Conservation (phyloP, 2,797 vertebrate genomes). For the Paratrypauchen microcephalus region DNA sequence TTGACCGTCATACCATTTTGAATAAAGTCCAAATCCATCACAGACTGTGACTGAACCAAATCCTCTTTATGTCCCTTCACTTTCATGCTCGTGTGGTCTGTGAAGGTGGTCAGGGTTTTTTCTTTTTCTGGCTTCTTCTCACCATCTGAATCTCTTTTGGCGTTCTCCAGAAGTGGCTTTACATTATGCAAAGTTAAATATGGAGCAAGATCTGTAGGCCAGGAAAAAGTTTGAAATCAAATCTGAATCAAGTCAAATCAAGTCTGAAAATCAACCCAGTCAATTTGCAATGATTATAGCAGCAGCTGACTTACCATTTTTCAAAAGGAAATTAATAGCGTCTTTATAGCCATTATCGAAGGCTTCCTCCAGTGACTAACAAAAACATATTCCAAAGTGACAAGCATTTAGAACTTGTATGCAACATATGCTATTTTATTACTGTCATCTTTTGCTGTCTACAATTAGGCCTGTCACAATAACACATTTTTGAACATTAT, state of each 20-base stretch:
- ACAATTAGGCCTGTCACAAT: not conserved
- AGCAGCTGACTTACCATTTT: constrained; percentile 75
- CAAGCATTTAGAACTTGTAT: not conserved
- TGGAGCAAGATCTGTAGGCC: constrained; percentile 34
- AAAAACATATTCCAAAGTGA: not conserved
- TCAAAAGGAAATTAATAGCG: constrained; percentile 76
- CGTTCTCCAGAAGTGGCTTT: not conserved
- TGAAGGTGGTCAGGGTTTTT: constrained; percentile 23
- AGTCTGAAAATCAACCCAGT: not conserved
- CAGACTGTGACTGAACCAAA: not conserved
- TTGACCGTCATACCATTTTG: constrained; percentile 46
- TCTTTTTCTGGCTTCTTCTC: constrained; percentile 19
- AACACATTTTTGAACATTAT: too few species aligned
- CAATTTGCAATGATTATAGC: not conserved
- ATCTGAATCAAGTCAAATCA: not conserved
- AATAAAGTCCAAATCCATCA: constrained; percentile 26
- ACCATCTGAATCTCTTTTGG: constrained; percentile 24
- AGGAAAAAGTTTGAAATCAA: not conserved
- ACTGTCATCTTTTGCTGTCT: not conserved
- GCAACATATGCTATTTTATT: not conserved
- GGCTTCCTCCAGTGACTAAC: constrained; percentile 82
- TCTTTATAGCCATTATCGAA: constrained; percentile 86
- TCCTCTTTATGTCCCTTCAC: not conserved
- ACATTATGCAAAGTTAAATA: constrained; percentile 1
- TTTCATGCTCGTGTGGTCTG: not conserved